Conservation (phyloP, 2,888 invertebrate genomes). For the Notodonta ziczac region DNA sequence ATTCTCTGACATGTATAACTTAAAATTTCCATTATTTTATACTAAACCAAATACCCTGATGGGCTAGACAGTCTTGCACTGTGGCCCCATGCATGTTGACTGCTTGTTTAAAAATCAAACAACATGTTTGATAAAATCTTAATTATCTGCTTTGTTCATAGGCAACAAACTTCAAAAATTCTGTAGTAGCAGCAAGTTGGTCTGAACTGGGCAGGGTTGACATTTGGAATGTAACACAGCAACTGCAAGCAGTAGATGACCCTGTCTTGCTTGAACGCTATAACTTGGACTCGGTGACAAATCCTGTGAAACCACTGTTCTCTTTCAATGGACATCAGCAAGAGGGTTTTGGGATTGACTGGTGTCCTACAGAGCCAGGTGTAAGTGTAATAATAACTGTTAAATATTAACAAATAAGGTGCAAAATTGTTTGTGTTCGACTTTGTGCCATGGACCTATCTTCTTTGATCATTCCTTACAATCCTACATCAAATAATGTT, state of each 20-base stretch:
- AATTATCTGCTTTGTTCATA: slow-evolving; percentile 52
- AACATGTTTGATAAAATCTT: too few species aligned
- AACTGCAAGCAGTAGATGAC: slow-evolving; percentile 92
- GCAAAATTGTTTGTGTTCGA: too few species aligned
- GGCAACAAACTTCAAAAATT: slow-evolving; percentile 86
- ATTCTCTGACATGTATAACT: too few species aligned
- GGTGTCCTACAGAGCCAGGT: slow-evolving; percentile 93
- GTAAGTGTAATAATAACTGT: slow-evolving; percentile 67
- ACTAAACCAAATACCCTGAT: too few species aligned
- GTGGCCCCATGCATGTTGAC: too few species aligned
- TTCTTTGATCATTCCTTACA: too few species aligned
- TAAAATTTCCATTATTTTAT: too few species aligned
- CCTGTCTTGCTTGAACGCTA: slow-evolving; percentile 85
- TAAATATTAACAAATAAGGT: not conserved
- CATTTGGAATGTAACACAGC: slow-evolving; percentile 94
- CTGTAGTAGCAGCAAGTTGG: slow-evolving; percentile 95
- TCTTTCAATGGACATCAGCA: slow-evolving; percentile 96
- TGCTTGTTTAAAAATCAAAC: too few species aligned
- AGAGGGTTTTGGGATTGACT: slow-evolving; percentile 98
- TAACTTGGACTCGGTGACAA: slow-evolving; percentile 84
- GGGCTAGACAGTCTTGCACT: too few species aligned
- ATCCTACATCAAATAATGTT: too few species aligned
- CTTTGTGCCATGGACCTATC: too few species aligned
- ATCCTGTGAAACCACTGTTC: slow-evolving; percentile 88
- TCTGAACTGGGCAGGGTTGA: slow-evolving; percentile 97